Evolutionary conservation across 2,797 vertebrate genomes (phyloP), one percentile per base, ranked within the genome.

Genomic region (Sebastiscus tertius): DNA sequence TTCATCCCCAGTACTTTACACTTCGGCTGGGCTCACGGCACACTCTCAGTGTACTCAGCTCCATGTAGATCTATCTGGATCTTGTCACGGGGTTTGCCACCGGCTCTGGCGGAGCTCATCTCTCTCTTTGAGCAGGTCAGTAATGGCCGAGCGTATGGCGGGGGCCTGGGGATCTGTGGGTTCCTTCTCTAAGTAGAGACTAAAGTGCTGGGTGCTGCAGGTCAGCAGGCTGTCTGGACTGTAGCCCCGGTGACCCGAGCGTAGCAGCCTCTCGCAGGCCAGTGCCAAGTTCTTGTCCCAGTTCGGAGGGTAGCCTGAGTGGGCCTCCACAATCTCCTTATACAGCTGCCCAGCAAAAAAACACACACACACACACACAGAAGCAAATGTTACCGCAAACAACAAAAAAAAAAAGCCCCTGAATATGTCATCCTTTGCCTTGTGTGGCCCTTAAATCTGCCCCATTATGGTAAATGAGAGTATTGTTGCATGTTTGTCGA

Each of bases 201-300:
- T 93, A 61, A 99, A 99, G 88, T 99, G 98, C 18, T 89, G 94
- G 86, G 97, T 91, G 18, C 96, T 94, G 61, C 97, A 96, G 1
- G 94, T 96, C 82, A 99, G 92, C 86, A 99, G 92, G 69, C 13
- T 74, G 86, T 97, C 95, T 0, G 96, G 94, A 70, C 95, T 93
- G 81, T 91, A 68, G 27, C 89, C 89, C 49, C 60, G 65, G 22
- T 88, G 92, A 34, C 65, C 94, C 0, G 96, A 95, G 80, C 92
- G 97, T 55, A 99, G 93, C 92, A 98, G 94, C 89, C 97, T 94
- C 94, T 99, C 98, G 0, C 98, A 98, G 64, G 97, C 97, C 34
- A 99, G 96, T 26, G 97, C 99, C 2, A 98, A 96, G 95, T 99
- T 99, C 92, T 98, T 99, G 95, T 99, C 97, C 98, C 98, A 99